Percentiles rank a stretch among this genome's conserved stretches.
These are phyloP conservation scores for Apodemus agrarius DNA, from an alignment of 2,797 vertebrate species.

Conservation along the genomic window DNA sequence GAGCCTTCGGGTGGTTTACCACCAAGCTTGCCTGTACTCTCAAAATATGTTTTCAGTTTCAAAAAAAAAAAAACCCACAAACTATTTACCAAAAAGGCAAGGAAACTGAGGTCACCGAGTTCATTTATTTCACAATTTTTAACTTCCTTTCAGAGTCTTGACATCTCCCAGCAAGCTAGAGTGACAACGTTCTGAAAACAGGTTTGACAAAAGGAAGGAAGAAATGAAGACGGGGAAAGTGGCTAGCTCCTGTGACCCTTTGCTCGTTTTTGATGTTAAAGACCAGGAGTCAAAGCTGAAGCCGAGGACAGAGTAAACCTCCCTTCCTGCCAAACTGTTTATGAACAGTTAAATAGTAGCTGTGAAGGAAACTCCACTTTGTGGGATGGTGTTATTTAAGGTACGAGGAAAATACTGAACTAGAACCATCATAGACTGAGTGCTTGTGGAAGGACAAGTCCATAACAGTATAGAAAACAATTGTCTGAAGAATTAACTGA, in stretches of 20 bases:
- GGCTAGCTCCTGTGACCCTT: accelerated
- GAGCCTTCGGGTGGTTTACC: slow-evolving; percentile 53
- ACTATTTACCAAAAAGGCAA: slow-evolving; percentile 74
- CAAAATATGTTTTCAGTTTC: slow-evolving; percentile 75
- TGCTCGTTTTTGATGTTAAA: background rate
- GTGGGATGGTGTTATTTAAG: background rate
- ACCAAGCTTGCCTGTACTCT: slow-evolving; percentile 65
- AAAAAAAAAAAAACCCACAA: slow-evolving; percentile 67
- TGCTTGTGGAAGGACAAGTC: background rate
- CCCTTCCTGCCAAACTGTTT: background rate
- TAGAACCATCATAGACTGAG: background rate
- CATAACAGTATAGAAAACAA: background rate
- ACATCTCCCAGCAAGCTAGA: slow-evolving; percentile 26
- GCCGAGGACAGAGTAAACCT: background rate
- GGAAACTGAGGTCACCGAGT: slow-evolving; percentile 68
- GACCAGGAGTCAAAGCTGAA: slow-evolving; percentile 5
- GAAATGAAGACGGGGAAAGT: background rate
- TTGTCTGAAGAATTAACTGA: background rate
- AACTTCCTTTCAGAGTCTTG: slow-evolving; percentile 60
- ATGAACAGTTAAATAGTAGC: slow-evolving; percentile 24
- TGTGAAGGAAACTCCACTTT: background rate
- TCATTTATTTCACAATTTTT: slow-evolving; percentile 68
- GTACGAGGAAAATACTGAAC: background rate
- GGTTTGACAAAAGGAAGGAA: background rate
- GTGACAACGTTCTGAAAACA: background rate